phyloP scores from a whole-genome alignment of 64 coral and sea anemone genomes.

The Orbicella faveolata region DNA sequence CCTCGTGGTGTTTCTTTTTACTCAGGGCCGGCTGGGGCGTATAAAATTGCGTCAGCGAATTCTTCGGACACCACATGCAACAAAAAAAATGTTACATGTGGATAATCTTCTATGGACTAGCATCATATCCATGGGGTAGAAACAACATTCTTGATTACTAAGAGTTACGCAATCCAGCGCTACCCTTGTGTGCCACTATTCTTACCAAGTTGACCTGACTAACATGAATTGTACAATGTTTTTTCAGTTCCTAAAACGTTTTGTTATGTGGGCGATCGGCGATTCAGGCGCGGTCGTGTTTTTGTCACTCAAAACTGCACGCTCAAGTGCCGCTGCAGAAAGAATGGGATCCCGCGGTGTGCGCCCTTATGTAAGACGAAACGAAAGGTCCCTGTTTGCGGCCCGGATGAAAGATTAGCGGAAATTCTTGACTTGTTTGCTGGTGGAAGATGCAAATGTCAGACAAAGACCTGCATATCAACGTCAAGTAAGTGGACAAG shows the following conservation, averaged over 20 bases:
- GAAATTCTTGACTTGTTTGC: constrained; percentile 10
- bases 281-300: constrained; percentile 36
- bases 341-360: constrained; percentile 30
- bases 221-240: neutral
- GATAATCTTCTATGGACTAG: no score
- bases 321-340: constrained; percentile 51
- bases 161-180: no score
- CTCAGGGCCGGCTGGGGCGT: no score
- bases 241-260: constrained; percentile 22
- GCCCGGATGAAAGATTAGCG: constrained; percentile 1
- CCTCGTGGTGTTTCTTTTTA: no score
- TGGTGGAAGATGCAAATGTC: constrained; percentile 48
- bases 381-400: constrained; percentile 9
- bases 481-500: neutral
- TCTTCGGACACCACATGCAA: no score
- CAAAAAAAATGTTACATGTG: no score
- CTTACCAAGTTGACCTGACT: neutral
- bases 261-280: constrained; percentile 29
- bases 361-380: constrained; percentile 35
- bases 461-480: constrained; percentile 6
- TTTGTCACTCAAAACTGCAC: constrained; percentile 45
- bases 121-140: no score
- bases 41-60: no score
- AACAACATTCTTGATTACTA: no score
- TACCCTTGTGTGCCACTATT: neutral